These are phyloP conservation scores for Sakesphorus luctuosus DNA, from an alignment of 2,113 vertebrate genomes.

Conservation along the genomic window DNA sequence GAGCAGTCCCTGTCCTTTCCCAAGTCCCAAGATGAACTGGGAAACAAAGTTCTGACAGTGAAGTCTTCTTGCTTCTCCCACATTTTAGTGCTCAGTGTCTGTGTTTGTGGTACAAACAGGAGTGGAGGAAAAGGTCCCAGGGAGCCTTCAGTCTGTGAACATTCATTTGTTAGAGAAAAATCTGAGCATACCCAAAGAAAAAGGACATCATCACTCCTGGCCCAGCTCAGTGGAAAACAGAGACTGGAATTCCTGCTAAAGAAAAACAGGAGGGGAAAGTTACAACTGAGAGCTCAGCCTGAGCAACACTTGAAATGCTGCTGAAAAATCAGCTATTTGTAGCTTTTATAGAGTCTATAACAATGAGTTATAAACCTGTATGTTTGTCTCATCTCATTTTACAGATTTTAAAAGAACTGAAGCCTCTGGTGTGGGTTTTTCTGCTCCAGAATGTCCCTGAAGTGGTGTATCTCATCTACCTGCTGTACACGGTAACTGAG, in stretches of 20 bases:
- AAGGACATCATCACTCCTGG: background rate
- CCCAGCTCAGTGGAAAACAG: background rate
- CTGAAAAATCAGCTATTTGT: background rate
- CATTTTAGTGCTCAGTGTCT: background rate
- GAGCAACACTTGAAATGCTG: background rate
- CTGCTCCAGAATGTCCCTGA: conserved; percentile 78
- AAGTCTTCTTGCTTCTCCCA: background rate
- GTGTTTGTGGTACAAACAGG: background rate
- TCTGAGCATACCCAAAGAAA: background rate
- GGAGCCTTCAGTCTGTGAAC: background rate
- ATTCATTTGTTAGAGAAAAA: background rate
- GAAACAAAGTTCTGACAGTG: background rate
- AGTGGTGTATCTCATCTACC: conserved; percentile 80
- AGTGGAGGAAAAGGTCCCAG: background rate
- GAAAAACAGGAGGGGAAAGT: background rate
- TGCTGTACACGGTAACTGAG: conserved; percentile 78
- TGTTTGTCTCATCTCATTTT: background rate
- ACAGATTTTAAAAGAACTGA: conserved; percentile 82
- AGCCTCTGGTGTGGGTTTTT: conserved; percentile 80
- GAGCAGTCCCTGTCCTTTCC: background rate
- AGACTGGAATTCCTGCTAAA: background rate
- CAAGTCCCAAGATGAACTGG: background rate
- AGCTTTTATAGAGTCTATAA: background rate
- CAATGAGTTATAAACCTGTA: background rate
- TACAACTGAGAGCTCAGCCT: background rate